Base-by-base conservation (phyloP, 64 coral and sea anemone species). In the Actinia equina region DNA sequence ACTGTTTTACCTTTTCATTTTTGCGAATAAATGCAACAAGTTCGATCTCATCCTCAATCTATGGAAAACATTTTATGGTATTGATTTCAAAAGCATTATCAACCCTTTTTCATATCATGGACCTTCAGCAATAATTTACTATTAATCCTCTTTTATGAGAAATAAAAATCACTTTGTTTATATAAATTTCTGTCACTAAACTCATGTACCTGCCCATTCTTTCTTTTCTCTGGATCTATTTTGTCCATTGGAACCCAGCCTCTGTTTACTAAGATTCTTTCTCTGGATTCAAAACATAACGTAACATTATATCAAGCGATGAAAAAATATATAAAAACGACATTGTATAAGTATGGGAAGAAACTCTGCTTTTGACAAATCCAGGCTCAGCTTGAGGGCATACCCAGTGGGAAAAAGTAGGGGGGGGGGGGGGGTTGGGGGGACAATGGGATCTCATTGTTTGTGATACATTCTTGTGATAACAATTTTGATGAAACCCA, bases 181-280 rank as follows among this genome's bases (percentile, higher is more conserved):
- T 37, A 37, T 37, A 37, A 1, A 37, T 1, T 37, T 37, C 30
- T 37, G 1, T 37, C 30, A 37, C 30, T 49, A 49, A 79, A 11
- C 15, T 13, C 2, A 60, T 17, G 22, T 64, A 99, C 97, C 91
- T 99, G 97, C 11, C 97, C 97, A 55, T 88, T 59, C 17, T 25
- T 90, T 87, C 97, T 92, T 59, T 88, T 91, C 20, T 93, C 86
- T 77, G 97, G 82, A 79, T 89, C 70, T 20, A 95, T 95, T 86
- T 93, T 99, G 26, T 92, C 82, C 84, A 80, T 95, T 15, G 93
- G 93, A 19, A 99, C 97, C 97, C 97, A 99, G 79, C 97, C 97
- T 49, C 97, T 80, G 44, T 99, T 99, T 6, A 99, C 97, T 27
- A 99, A 52, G 44, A 99, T 99, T 86, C 62, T 95, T 79, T 95